A percentile compares a stretch with the other conserved stretches of the same genome.
Conservation (phyloP, 1,140 invertebrate genomes). For the Pantala flavescens region DNA sequence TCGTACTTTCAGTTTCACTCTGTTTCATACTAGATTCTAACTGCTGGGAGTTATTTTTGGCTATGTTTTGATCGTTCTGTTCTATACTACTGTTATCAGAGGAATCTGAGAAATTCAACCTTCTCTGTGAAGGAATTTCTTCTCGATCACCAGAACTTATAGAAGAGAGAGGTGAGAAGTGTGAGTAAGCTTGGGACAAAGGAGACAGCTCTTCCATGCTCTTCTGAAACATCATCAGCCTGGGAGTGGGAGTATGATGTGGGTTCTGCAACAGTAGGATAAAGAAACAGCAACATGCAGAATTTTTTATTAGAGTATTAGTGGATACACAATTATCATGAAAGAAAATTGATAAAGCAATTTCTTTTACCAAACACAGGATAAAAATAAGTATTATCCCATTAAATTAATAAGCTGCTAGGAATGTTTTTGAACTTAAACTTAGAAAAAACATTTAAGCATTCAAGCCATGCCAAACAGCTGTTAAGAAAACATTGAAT, state of each 20-base stretch:
- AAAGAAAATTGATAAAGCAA: neutral
- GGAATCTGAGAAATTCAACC: neutral
- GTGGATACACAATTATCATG: conserved; percentile 5
- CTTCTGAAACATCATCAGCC: conserved; percentile 15
- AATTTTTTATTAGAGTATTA: neutral
- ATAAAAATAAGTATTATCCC: too few species aligned
- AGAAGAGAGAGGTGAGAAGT: neutral
- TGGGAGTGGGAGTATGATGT: conserved; percentile 6
- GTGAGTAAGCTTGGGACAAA: conserved; percentile 1
- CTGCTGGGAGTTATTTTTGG: neutral
- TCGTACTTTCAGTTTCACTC: neutral
- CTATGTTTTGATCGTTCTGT: neutral
- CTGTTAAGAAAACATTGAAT: too few species aligned
- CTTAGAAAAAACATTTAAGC: too few species aligned
- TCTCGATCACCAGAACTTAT: neutral
- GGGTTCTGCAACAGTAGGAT: neutral
- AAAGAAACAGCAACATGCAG: neutral
- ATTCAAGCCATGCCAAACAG: too few species aligned
- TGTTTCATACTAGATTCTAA: neutral
- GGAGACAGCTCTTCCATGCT: conserved; percentile 12
- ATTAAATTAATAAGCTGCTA: too few species aligned
- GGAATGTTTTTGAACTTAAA: too few species aligned
- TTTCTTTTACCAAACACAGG: too few species aligned
- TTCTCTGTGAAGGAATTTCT: neutral
- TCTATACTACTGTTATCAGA: neutral